Conservation (phyloP, 2,113 vertebrate genomes). For the Pithys albifrons region DNA sequence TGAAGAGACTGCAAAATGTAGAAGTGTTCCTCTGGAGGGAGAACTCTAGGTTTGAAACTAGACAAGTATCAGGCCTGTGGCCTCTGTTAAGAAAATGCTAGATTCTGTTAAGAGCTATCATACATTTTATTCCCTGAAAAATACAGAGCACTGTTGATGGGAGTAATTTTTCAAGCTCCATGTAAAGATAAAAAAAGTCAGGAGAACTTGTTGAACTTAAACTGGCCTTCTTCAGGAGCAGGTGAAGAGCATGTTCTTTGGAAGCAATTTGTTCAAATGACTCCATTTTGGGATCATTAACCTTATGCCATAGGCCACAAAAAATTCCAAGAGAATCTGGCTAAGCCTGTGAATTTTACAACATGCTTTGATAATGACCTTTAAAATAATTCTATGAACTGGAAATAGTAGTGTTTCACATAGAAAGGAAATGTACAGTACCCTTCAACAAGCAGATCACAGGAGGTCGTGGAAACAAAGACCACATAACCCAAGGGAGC, state of each 20-base stretch:
- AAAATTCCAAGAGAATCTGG: not conserved
- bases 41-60: not conserved
- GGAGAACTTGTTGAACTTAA: not conserved
- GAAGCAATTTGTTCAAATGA: not conserved
- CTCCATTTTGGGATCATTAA: not conserved
- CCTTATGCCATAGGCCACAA: not conserved
- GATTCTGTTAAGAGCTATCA: not conserved
- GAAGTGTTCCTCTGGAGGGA: not conserved
- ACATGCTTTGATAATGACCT: not conserved
- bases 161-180: not conserved
- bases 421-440: slow-evolving; percentile 12
- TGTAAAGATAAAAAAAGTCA: not conserved
- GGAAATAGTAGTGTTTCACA: slow-evolving; percentile 17
- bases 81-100: not conserved
- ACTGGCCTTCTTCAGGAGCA: not conserved
- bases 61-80: not conserved
- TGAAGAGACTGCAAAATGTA: not conserved
- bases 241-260: not conserved
- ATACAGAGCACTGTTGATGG: not conserved
- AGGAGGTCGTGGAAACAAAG: slow-evolving; percentile 54
- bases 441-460: not conserved
- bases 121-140: not conserved
- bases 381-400: not conserved
- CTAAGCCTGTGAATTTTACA: slow-evolving; percentile 10
- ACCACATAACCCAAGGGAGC: slow-evolving; percentile 31